Conservation (phyloP, 1,140 invertebrate species). For the Kradibia gibbosae region DNA sequence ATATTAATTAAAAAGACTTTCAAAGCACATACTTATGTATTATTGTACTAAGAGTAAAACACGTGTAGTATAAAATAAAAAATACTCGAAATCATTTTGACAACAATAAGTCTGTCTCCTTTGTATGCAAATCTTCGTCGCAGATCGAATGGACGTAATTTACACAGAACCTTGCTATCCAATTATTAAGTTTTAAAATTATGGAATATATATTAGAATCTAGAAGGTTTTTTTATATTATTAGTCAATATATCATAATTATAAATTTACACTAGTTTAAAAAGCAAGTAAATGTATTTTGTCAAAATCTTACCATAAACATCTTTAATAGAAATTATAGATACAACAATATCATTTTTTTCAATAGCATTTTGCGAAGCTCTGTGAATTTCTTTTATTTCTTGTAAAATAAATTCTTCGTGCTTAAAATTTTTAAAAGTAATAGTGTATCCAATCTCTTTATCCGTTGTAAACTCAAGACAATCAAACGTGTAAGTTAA, state of each 20-base stretch:
- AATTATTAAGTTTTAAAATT: conserved; percentile 60
- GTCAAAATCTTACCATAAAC: conserved; percentile 65
- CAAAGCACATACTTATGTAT: too few species aligned
- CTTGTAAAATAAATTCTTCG: conserved; percentile 47
- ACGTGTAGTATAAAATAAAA: too few species aligned
- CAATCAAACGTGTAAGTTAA: conserved; percentile 62
- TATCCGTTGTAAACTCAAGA: conserved; percentile 55
- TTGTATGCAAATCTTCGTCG: not conserved
- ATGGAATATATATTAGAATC: conserved; percentile 55
- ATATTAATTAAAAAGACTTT: too few species aligned
- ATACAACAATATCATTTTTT: conserved; percentile 56
- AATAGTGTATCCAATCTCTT: conserved; percentile 61
- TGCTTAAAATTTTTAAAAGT: conserved; percentile 56
- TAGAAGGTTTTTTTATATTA: conserved; percentile 55
- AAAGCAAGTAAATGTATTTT: conserved; percentile 23
- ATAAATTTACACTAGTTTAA: not conserved
- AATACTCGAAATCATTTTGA: too few species aligned
- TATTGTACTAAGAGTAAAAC: too few species aligned
- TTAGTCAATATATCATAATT: not conserved
- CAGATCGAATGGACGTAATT: conserved; percentile 40
- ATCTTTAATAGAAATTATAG: conserved; percentile 59
- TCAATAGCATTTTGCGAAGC: conserved; percentile 46
- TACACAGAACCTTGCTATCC: conserved; percentile 58
- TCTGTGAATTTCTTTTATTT: conserved; percentile 56
- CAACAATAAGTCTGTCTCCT: too few species aligned